Percentiles rank a stretch among this genome's conserved stretches.
These are phyloP conservation scores for Camponotus floridanus DNA, from an alignment of 1,140 invertebrate genomes.

Conservation along the genomic window DNA sequence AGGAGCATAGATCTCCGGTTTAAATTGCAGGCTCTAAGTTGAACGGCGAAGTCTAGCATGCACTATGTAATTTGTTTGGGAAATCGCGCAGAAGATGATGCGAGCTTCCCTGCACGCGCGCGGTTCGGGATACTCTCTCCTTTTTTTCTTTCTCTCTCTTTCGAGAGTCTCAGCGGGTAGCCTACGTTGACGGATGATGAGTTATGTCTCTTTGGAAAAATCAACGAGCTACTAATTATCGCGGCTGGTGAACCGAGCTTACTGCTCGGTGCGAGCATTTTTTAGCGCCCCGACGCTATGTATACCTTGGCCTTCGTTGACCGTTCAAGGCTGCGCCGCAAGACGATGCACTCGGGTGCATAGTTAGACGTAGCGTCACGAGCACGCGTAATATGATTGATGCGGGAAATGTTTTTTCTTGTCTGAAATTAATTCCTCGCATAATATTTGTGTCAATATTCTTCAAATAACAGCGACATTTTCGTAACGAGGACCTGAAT, in stretches of 20 bases:
- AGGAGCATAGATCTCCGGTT: constrained; percentile 42
- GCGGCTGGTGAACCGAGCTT: constrained; percentile 60
- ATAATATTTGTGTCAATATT: background rate
- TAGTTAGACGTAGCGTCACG: constrained; percentile 51
- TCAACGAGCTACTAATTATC: constrained; percentile 67
- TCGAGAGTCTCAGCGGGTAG: constrained; percentile 59
- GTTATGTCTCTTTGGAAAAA: constrained; percentile 66
- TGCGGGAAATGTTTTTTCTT: constrained; percentile 31
- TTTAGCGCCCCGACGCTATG: constrained; percentile 27
- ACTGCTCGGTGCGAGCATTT: constrained; percentile 39
- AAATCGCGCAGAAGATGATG: constrained; percentile 61
- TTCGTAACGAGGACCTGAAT: background rate
- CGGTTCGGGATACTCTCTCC: background rate
- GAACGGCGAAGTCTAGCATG: constrained; percentile 29
- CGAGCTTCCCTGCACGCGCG: constrained; percentile 28
- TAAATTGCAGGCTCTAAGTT: constrained; percentile 48
- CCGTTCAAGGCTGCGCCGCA: constrained; percentile 59
- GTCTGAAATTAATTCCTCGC: constrained; percentile 21
- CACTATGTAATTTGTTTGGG: constrained; percentile 57
- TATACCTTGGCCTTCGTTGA: constrained; percentile 65
- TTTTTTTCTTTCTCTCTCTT: background rate
- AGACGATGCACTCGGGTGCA: constrained; percentile 56
- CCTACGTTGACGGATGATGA: constrained; percentile 71
- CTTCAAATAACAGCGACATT: background rate
- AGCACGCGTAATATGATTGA: constrained; percentile 38